Evolutionary conservation across 2,888 invertebrate genomes (phyloP).

Genomic region (Mythimna ferrago): DNA sequence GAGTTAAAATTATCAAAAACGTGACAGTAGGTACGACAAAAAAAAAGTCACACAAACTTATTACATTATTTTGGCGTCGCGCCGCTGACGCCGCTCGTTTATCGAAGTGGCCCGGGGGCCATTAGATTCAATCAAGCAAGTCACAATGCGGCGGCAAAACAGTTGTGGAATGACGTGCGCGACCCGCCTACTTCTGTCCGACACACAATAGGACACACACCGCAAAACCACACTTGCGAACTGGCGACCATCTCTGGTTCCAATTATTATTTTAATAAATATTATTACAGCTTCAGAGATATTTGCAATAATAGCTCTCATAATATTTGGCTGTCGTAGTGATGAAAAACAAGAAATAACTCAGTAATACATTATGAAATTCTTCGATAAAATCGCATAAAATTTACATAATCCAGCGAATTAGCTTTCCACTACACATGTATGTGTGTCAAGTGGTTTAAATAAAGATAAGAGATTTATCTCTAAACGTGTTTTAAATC

Average conservation of each 20-base stretch:
- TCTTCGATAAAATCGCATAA: background rate
- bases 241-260: constrained; percentile 54
- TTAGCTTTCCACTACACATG: constrained; percentile 6
- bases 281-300: constrained; percentile 15
- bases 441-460: constrained; percentile 10
- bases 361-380: constrained; percentile 1
- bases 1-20: constrained; percentile 28
- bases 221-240: constrained; percentile 60
- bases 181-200: constrained; percentile 76
- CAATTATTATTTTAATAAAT: constrained; percentile 39
- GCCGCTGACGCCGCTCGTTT: constrained; percentile 29
- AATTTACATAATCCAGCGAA: constrained; percentile 5
- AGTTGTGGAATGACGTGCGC: constrained; percentile 73
- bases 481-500: constrained; percentile 37
- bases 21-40: constrained; percentile 19
- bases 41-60: constrained; percentile 30
- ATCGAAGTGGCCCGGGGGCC: constrained; percentile 54
- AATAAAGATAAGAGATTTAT: constrained; percentile 31
- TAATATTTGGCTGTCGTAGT: background rate
- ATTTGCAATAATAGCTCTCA: background rate
- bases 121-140: constrained; percentile 64
- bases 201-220: constrained; percentile 55
- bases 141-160: constrained; percentile 64
- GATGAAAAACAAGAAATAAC: background rate
- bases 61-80: constrained; percentile 15